These are phyloP conservation scores for Heliconius eleuchia DNA, from an alignment of 1,140 invertebrate species.

Conservation along the genomic window DNA sequence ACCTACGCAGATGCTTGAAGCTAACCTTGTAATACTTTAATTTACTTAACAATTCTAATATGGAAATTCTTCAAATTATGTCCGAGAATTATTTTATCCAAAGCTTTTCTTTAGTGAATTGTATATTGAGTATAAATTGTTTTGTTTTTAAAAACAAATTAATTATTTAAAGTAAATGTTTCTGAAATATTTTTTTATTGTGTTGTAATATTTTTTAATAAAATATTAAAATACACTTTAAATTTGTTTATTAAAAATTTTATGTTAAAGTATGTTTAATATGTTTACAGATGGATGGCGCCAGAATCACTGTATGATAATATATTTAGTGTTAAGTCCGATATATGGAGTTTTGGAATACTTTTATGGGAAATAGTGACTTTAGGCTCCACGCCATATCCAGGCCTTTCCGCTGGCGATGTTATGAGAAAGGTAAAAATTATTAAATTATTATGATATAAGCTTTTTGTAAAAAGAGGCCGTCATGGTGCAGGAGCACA, in stretches of 20 bases:
- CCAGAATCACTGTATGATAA: constrained; percentile 96
- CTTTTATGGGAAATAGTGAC: constrained; percentile 97
- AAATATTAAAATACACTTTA: no score
- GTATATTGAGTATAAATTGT: background rate
- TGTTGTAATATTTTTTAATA: no score
- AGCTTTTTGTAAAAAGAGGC: background rate
- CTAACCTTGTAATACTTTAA: background rate
- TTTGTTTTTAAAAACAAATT: background rate
- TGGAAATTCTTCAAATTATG: background rate
- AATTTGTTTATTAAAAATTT: constrained; percentile 42
- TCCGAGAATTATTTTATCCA: background rate
- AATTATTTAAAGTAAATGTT: background rate
- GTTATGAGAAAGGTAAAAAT: constrained; percentile 87
- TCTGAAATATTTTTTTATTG: no score
- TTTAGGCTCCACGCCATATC: constrained; percentile 94
- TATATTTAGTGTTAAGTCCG: constrained; percentile 94
- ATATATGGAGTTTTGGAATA: constrained; percentile 97
- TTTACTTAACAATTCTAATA: background rate
- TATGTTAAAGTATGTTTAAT: background rate
- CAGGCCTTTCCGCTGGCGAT: constrained; percentile 91
- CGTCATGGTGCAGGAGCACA: no score
- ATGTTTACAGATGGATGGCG: constrained; percentile 91
- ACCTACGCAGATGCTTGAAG: background rate
- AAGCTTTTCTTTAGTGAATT: background rate
- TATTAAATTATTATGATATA: background rate